Evolutionary conservation across 2,797 vertebrate species (phyloP).

Genomic region (Odontamblyopus lacepedii): DNA sequence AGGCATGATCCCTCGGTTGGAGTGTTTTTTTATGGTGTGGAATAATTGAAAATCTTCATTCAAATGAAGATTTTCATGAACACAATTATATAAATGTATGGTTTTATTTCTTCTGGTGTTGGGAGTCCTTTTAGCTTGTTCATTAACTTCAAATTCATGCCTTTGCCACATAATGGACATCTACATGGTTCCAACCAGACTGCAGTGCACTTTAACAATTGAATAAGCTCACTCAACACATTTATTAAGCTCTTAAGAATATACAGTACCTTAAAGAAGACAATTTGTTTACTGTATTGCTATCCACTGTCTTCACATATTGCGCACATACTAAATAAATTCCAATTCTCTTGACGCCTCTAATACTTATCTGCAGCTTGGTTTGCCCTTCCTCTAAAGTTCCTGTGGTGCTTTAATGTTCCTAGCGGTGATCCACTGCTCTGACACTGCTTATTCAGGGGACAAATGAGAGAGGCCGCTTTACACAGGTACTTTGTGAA

Average conservation of each 20-base stretch:
- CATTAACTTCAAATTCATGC: background rate
- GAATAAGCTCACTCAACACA: background rate
- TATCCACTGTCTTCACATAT: background rate
- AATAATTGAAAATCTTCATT: background rate
- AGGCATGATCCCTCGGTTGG: too few species aligned
- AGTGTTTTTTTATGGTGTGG: constrained; percentile 16
- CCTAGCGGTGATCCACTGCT: constrained; percentile 25
- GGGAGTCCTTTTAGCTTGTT: background rate
- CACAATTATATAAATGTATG: background rate
- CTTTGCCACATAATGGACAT: background rate
- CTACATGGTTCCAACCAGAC: background rate
- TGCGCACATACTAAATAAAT: constrained; percentile 1
- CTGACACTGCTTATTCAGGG: constrained; percentile 43
- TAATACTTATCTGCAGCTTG: background rate
- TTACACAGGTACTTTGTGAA: constrained; percentile 57
- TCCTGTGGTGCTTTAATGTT: constrained; percentile 22
- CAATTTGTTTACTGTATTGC: too few species aligned
- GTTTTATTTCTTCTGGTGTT: background rate
- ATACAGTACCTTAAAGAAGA: background rate
- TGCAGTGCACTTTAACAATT: background rate
- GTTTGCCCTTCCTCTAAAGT: constrained; percentile 17
- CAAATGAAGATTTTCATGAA: background rate
- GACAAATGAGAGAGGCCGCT: constrained; percentile 35
- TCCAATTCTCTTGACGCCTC: background rate
- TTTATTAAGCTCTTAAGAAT: too few species aligned